Evolutionary conservation across 2,113 vertebrate genomes (phyloP).

Genomic region (Oncorhynchus tshawytscha): DNA sequence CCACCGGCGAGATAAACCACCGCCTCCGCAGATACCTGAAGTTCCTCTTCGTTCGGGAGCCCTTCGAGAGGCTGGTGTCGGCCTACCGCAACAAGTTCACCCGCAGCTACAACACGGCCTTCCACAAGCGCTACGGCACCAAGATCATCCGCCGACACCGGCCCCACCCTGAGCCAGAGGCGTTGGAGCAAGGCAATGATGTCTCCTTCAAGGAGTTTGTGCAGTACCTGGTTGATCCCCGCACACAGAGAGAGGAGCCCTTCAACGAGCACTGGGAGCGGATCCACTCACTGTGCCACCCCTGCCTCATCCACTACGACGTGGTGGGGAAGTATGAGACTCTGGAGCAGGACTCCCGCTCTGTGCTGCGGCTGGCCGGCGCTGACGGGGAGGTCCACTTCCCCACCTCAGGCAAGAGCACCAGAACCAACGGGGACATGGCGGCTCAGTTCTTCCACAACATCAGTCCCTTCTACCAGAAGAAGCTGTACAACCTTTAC

Average conservation of each 20-base stretch:
- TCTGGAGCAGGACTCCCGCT: slow-evolving; percentile 81
- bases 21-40: slow-evolving; percentile 91
- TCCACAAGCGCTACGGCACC: slow-evolving; percentile 90
- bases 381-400: slow-evolving; percentile 73
- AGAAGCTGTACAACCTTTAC: slow-evolving; percentile 90
- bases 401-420: slow-evolving; percentile 76
- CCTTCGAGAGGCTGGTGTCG: slow-evolving; percentile 90
- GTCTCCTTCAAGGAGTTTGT: slow-evolving; percentile 91
- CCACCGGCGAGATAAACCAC: slow-evolving; percentile 82
- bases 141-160: slow-evolving; percentile 87
- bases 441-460: slow-evolving; percentile 83
- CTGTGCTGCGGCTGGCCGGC: slow-evolving; percentile 81
- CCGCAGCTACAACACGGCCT: slow-evolving; percentile 87
- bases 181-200: slow-evolving; percentile 79
- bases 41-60: slow-evolving; percentile 92
- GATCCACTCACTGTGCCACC: slow-evolving; percentile 91
- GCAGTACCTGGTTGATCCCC: slow-evolving; percentile 89
- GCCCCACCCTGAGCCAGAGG: slow-evolving; percentile 63
- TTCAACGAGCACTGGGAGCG: slow-evolving; percentile 97
- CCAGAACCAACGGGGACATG: slow-evolving; percentile 76
- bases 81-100: slow-evolving; percentile 94
- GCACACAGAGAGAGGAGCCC: slow-evolving; percentile 83
- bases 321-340: slow-evolving; percentile 95
- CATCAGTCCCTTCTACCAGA: slow-evolving; percentile 90
- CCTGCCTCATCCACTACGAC: slow-evolving; percentile 89